phyloP scores from a whole-genome alignment of 2,797 vertebrate species.

The Phylloscopus collybita region DNA sequence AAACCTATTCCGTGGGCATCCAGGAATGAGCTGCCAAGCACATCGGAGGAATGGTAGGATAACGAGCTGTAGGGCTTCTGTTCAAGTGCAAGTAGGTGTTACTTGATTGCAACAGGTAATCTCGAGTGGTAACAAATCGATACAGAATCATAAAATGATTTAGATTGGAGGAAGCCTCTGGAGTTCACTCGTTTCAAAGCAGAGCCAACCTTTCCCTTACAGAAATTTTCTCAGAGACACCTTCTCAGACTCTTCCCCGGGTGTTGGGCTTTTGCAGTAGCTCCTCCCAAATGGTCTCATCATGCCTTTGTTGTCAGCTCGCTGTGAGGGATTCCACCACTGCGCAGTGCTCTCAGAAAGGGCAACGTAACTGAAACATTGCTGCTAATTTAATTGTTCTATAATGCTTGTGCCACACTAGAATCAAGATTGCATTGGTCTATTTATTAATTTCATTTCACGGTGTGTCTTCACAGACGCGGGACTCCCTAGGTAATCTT shows the following conservation, averaged over 20 bases:
- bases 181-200: conserved; percentile 1
- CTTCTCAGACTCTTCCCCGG: not conserved
- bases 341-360: not conserved
- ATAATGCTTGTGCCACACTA: not conserved
- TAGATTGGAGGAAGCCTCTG: not conserved
- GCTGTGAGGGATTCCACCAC: not conserved
- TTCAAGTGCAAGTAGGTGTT: not conserved
- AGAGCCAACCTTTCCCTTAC: not conserved
- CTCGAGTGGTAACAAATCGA: not conserved
- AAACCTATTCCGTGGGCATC: not conserved
- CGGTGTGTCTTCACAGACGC: not conserved
- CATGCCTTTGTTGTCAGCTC: not conserved
- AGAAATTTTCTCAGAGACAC: not conserved
- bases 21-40: not conserved
- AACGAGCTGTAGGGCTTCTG: not conserved
- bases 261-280: not conserved
- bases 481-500: not conserved
- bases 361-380: not conserved
- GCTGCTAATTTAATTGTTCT: not conserved
- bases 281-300: not conserved
- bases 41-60: not conserved
- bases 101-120: not conserved
- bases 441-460: not conserved
- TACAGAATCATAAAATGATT: conserved; percentile 46
- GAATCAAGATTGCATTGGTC: not conserved